Evolutionary conservation across 2,113 vertebrate genomes (phyloP), one percentile per base, ranked within the genome.

Genomic region (Herpetotheres cachinnans): DNA sequence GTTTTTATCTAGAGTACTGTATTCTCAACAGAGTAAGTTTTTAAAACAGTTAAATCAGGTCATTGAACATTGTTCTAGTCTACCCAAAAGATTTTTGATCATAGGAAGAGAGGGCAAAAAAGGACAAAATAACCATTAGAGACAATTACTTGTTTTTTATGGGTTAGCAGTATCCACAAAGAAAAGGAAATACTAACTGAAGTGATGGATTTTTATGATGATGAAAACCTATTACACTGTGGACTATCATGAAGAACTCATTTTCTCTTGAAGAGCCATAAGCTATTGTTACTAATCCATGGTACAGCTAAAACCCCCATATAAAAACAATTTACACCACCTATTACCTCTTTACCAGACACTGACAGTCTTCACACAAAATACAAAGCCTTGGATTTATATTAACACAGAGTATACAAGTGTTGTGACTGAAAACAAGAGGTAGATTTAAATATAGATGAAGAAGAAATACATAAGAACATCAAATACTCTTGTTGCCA

Each of bases 151-250:
- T 74, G 55, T 65, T 5, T 89, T 94, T 95, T 94, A 94, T 86
- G 76, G 76, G 78, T 34, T 95, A 88, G 76, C 84, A 82, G 55
- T 44, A 82, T 27, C 81, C 81, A 91, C 81, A 84, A 67, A 84
- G 22, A 78, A 77, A 91, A 86, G 55, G 76, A 96, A 95, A 79
- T 52, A 67, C 56, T 76, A 91, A 96, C 77, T 52, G 70, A 90
- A 93, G 85, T 93, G 83, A 96, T 72, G 66, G 78, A 91, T 93
- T 95, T 96, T 87, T 94, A 96, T 82, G 69, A 86, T 77, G 40
- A 86, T 91, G 86, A 93, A 93, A 93, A 87, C 69, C 77, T 95
- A 96, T 81, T 95, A 93, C 73, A 89, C 73, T 63, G 44, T 47
- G 80, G 71, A 82, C 84, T 94, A 84, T 78, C 61, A 95, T 9